Evolutionary conservation across 2,888 invertebrate genomes (phyloP).

Genomic region (Apocheima hispidaria): DNA sequence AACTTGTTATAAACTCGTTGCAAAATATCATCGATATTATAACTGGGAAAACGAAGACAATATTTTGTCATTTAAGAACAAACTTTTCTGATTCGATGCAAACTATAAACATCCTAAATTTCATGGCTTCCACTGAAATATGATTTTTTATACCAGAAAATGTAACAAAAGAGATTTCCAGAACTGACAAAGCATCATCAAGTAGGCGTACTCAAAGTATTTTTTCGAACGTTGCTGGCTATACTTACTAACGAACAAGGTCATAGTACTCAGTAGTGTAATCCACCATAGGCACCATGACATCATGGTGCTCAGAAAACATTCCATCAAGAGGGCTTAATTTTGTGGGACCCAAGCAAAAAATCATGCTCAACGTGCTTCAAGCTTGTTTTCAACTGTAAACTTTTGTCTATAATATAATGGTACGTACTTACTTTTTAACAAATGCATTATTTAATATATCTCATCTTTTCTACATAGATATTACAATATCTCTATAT

Average conservation of each 20-base stretch:
- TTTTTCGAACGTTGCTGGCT: neutral
- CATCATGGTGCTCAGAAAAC: constrained; percentile 79
- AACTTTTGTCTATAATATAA: neutral
- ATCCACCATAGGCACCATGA: constrained; percentile 82
- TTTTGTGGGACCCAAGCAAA: constrained; percentile 69
- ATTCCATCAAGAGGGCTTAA: constrained; percentile 69
- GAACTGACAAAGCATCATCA: no score
- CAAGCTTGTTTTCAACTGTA: constrained; percentile 25
- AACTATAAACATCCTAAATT: neutral
- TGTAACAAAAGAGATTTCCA: neutral
- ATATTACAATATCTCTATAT: neutral
- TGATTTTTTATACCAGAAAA: no score
- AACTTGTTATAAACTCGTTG: constrained; percentile 58
- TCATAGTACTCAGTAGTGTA: constrained; percentile 75
- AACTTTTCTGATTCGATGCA: neutral
- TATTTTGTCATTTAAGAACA: neutral
- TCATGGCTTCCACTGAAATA: no score
- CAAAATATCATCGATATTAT: constrained; percentile 49
- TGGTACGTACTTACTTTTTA: neutral
- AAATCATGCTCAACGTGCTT: constrained; percentile 27
- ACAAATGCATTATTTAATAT: neutral
- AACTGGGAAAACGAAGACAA: constrained; percentile 3
- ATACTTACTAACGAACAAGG: constrained; percentile 68
- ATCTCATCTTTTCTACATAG: no score
- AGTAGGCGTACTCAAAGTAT: neutral